Evolutionary conservation across 1,140 invertebrate genomes (phyloP).

Genomic region (Leptonema lineaticorne): DNA sequence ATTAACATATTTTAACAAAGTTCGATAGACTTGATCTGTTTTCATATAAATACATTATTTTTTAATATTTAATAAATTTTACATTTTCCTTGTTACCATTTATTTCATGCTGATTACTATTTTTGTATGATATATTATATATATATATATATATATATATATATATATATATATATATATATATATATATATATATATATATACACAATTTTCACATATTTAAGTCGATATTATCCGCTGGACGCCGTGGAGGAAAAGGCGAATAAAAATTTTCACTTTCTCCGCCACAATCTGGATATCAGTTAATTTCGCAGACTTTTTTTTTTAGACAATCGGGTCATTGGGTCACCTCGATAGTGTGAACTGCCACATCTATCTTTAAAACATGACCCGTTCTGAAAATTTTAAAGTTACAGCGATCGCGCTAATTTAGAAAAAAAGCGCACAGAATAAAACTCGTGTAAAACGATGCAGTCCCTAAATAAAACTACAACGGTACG

Average conservation of each 20-base stretch:
- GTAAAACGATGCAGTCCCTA: not conserved
- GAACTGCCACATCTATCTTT: conserved; percentile 1
- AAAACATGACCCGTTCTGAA: not conserved
- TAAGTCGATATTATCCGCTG: no score
- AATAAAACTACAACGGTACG: not conserved
- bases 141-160: not conserved
- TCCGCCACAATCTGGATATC: not conserved
- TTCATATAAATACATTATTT: no score
- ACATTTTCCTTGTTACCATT: no score
- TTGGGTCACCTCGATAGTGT: conserved; percentile 18
- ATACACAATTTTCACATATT: no score
- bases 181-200: no score
- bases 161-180: not conserved
- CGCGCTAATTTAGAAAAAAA: not conserved
- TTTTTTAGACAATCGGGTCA: conserved; percentile 19
- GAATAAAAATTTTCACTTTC: no score
- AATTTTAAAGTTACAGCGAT: not conserved
- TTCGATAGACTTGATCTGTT: no score
- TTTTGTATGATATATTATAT: not conserved
- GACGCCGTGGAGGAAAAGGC: no score
- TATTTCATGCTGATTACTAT: no score
- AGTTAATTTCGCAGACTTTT: not conserved
- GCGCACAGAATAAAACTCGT: not conserved
- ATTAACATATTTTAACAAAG: no score
- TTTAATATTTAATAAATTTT: no score